phyloP scores from a whole-genome alignment of 2,888 invertebrate genomes.

The Conchocele bisecta region DNA sequence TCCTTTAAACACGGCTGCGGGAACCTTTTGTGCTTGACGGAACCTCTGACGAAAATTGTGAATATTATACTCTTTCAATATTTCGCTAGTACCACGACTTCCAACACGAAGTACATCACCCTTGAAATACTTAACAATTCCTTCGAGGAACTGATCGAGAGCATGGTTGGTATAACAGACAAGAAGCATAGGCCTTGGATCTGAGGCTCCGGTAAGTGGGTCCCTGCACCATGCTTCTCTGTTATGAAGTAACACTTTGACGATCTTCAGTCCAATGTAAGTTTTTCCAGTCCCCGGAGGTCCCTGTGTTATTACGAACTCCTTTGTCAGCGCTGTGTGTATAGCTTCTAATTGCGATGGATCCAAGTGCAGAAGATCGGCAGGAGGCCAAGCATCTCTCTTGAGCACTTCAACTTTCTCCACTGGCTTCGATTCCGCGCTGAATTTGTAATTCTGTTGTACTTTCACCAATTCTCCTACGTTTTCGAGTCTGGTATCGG shows the following conservation, averaged over 20 bases:
- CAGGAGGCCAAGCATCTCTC: slow-evolving; percentile 48
- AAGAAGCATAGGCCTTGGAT: slow-evolving; percentile 76
- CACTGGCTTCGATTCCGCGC: slow-evolving; percentile 38
- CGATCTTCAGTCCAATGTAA: slow-evolving; percentile 90
- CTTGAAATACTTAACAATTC: slow-evolving; percentile 64
- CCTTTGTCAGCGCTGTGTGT: slow-evolving; percentile 74
- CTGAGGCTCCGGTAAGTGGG: slow-evolving; percentile 34
- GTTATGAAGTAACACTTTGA: slow-evolving; percentile 86
- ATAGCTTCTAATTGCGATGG: slow-evolving; percentile 76
- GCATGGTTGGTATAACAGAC: slow-evolving; percentile 82
- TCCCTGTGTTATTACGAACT: slow-evolving; percentile 83
- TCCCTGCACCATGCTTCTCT: slow-evolving; percentile 78
- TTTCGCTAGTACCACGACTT: slow-evolving; percentile 72
- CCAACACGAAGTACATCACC: slow-evolving; percentile 76
- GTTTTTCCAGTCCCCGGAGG: slow-evolving; percentile 96
- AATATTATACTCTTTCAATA: slow-evolving; percentile 59
- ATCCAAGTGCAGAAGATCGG: slow-evolving; percentile 73
- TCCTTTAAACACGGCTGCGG: slow-evolving; percentile 41
- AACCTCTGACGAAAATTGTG: slow-evolving; percentile 52
- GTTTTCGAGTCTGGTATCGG: slow-evolving; percentile 34
- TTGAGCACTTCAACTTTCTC: slow-evolving; percentile 27
- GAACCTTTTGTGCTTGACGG: slow-evolving; percentile 39
- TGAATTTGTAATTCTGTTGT: slow-evolving; percentile 24
- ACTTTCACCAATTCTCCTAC: slow-evolving; percentile 26
- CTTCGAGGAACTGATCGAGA: slow-evolving; percentile 81